These are phyloP conservation scores for Dynastes maya DNA, from an alignment of 2,888 invertebrate genomes.

Conservation along the genomic window DNA sequence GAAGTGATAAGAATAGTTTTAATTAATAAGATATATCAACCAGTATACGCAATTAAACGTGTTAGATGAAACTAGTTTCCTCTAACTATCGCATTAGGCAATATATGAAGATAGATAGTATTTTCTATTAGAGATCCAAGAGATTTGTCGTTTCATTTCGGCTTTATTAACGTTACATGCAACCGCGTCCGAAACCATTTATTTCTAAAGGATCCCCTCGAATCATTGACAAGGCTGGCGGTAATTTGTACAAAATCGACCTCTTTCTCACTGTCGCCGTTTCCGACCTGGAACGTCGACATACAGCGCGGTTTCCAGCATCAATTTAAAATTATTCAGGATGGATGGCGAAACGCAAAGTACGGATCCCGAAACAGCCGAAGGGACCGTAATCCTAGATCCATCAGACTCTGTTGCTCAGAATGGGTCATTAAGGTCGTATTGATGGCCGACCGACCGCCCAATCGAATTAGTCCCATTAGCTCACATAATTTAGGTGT, in stretches of 20 bases:
- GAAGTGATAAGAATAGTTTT: too few relatives aligned
- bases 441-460: slow-evolving; percentile 64
- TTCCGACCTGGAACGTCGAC: slow-evolving; percentile 33
- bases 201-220: slow-evolving; percentile 27
- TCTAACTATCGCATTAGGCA: too few relatives aligned
- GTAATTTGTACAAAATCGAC: slow-evolving; percentile 40
- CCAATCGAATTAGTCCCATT: slow-evolving; percentile 66
- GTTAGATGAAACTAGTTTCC: too few relatives aligned
- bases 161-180: not conserved
- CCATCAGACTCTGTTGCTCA: slow-evolving; percentile 49
- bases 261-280: slow-evolving; percentile 44
- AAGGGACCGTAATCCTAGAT: slow-evolving; percentile 41
- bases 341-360: slow-evolving; percentile 31
- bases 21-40: too few relatives aligned
- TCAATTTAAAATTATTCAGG: slow-evolving; percentile 48
- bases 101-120: too few relatives aligned
- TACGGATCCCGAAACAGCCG: slow-evolving; percentile 35
- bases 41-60: too few relatives aligned
- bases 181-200: slow-evolving; percentile 1
- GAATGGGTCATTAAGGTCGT: slow-evolving; percentile 57
- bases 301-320: slow-evolving; percentile 30
- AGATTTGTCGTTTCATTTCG: slow-evolving; percentile 4
- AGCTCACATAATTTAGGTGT: slow-evolving; percentile 67
- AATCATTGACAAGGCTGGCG: slow-evolving; percentile 1
- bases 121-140: not conserved